These are phyloP conservation scores for Cephus pygmeus DNA, from an alignment of 2,888 invertebrate genomes.

Conservation along the genomic window DNA sequence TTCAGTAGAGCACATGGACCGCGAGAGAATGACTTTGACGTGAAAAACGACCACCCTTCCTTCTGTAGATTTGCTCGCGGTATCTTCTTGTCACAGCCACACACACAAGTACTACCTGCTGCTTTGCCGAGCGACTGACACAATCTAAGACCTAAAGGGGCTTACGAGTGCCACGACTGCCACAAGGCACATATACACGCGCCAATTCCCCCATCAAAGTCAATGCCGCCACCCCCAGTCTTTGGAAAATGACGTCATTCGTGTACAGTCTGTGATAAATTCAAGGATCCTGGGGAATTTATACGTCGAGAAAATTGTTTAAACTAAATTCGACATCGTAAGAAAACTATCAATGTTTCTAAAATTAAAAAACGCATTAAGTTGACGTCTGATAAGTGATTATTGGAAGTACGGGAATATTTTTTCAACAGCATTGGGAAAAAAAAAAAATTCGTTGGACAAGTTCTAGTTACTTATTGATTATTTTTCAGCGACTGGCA, in stretches of 20 bases:
- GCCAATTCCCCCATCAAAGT: constrained; percentile 17
- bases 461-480: neutral
- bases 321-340: neutral
- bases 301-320: neutral
- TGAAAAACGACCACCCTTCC: constrained; percentile 37
- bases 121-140: constrained; percentile 41
- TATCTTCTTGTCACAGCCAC: constrained; percentile 42
- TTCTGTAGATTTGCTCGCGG: constrained; percentile 38
- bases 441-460: neutral
- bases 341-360: neutral
- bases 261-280: neutral
- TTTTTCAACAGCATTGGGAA: neutral
- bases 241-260: constrained; percentile 42
- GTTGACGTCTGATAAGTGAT: neutral
- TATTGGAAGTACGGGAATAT: neutral
- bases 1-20: constrained; percentile 54
- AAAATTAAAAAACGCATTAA: neutral
- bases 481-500: neutral
- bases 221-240: neutral
- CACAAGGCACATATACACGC: constrained; percentile 34
- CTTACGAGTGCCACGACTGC: constrained; percentile 29
- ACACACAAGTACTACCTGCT: constrained; percentile 30
- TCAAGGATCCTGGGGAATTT: neutral
- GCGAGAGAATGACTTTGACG: constrained; percentile 23
- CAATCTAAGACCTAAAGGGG: constrained; percentile 26